phyloP scores from a whole-genome alignment of 1,140 invertebrate genomes.

The Leptinotarsa lineolata region DNA sequence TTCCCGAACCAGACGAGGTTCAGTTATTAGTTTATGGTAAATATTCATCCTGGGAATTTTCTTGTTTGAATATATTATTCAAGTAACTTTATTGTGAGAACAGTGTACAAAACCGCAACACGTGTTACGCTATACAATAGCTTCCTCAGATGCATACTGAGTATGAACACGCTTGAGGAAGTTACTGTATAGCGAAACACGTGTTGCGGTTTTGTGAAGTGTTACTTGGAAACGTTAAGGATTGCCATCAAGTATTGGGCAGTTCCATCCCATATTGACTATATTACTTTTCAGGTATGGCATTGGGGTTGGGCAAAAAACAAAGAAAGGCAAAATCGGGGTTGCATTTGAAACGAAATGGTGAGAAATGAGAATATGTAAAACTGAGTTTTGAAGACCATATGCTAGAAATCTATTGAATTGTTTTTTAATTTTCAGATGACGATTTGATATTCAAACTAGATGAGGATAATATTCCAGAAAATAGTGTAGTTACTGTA shows the following conservation, averaged over 20 bases:
- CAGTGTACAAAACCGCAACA: too few species aligned
- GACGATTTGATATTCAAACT: conserved; percentile 72
- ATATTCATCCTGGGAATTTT: conserved; percentile 21
- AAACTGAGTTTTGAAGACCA: too few species aligned
- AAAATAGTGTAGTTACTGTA: conserved; percentile 37
- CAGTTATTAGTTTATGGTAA: conserved; percentile 77
- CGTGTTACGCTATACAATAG: too few species aligned
- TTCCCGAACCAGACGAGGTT: conserved; percentile 88
- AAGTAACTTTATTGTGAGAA: too few species aligned
- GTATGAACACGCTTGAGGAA: too few species aligned
- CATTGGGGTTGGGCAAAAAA: conserved; percentile 69
- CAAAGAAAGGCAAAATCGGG: conserved; percentile 44
- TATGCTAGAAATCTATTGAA: too few species aligned
- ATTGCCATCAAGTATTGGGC: too few species aligned
- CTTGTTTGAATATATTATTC: neutral
- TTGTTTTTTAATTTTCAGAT: conserved; percentile 44
- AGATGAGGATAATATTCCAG: conserved; percentile 67
- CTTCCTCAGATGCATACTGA: too few species aligned
- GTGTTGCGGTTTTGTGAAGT: too few species aligned
- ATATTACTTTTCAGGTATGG: conserved; percentile 64
- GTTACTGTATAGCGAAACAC: too few species aligned
- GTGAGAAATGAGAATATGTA: neutral
- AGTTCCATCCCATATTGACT: neutral
- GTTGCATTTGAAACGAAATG: conserved; percentile 6
- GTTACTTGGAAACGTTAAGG: too few species aligned